Conservation (phyloP, 2,888 invertebrate species). For the Pediacus dermestoides region DNA sequence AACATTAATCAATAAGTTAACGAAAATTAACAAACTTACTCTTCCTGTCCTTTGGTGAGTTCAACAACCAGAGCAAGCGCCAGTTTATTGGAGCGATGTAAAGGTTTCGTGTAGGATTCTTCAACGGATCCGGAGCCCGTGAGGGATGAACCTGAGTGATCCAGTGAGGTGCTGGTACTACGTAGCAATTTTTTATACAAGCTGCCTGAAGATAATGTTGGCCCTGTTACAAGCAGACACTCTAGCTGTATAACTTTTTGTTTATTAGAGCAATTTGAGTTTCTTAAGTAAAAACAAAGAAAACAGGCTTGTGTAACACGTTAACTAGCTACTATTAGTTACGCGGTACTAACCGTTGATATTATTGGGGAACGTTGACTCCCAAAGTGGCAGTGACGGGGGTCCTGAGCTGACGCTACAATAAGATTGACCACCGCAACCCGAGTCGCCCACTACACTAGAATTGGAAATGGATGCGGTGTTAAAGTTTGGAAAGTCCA, state of each 20-base stretch:
- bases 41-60: conserved; percentile 55
- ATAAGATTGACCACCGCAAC: conserved; percentile 35
- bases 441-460: conserved; percentile 41
- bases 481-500: conserved; percentile 39
- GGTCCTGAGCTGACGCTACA: conserved; percentile 40
- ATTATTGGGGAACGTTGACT: conserved; percentile 15
- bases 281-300: too few relatives aligned
- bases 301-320: too few relatives aligned
- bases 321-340: too few relatives aligned
- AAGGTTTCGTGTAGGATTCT: conserved; percentile 21
- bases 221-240: too few relatives aligned
- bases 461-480: conserved; percentile 27
- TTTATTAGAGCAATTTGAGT: too few relatives aligned
- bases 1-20: conserved; percentile 4
- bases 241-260: conserved; percentile 11
- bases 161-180: conserved; percentile 55
- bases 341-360: not conserved
- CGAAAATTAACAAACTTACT: conserved; percentile 39
- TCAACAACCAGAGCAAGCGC: conserved; percentile 66
- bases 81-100: conserved; percentile 51
- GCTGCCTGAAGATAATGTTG: conserved; percentile 50
- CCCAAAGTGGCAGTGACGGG: conserved; percentile 31
- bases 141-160: conserved; percentile 44
- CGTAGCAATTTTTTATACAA: conserved; percentile 56
- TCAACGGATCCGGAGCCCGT: conserved; percentile 28